Base-by-base conservation (phyloP, 2,888 invertebrate genomes). In the Yponomeuta sedellus region DNA sequence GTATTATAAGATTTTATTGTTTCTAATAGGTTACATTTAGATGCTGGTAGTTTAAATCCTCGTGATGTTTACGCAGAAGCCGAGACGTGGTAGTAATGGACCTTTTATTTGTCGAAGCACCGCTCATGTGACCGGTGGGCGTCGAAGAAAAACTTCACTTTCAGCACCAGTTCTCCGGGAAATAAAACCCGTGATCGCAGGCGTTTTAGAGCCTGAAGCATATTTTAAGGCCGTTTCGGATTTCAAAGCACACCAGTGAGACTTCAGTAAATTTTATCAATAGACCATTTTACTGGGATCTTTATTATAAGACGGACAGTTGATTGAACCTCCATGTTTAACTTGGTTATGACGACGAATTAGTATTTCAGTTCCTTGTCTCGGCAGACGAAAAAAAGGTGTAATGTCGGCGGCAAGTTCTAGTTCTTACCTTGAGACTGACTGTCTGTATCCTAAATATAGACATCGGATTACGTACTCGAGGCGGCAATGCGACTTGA, bases 61-160 rank as follows among this genome's bases (percentile, higher is more conserved):
- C 44, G 44, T 52, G 44, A 58, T 58, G 58, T 22, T 52, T 44
- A 44, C 44, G 44, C 44, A 44, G 74, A 71, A 70, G 74, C 71
- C 69, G 68, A 77, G 72, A 71, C 71, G 77, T 76, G 61, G 39
- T 76, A 74, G 75, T 80, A 85, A 83, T 79, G 77, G 76, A 77
- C 77, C 77, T 83, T 83, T 85, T 83, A 84, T 80, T 77, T 80
- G 75, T 74, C 72, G 75, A 77, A 72, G 74, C 44, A 12, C 69
- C 74, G 78, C 77, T 78, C 78, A 78, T 78, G 77, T 72, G 72
- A 73, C 71, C 83, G 84, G 84, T 86, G 86, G 80, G 83, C 82
- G 78, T 80, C 81, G 80, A 83, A 81, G 85, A 84, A 78, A 73
- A 77, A 79, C 81, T 79, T 82, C 44, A 52, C 77, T 80, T 81